Evolutionary conservation across 2,113 vertebrate genomes (phyloP), one percentile per base, ranked within the genome.

Genomic region (Vidua chalybeata): DNA sequence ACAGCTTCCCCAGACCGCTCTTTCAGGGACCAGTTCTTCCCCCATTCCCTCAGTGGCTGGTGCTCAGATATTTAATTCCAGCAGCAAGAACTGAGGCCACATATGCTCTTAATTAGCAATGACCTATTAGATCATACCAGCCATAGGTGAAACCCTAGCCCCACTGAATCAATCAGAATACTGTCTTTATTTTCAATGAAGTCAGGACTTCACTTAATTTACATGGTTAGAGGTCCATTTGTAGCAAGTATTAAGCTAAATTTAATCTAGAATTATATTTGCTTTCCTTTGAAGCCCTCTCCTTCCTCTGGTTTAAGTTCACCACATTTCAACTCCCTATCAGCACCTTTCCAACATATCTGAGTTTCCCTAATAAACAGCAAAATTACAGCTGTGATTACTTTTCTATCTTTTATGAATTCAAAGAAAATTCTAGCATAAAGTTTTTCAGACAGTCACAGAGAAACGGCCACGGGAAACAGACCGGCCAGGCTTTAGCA

Each of bases 101-200:
- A 14, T 49, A 76, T 23, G 20, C 56, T 89, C 74, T 94, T 94
- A 95, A 95, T 93, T 89, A 95, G 84, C 78, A 91, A 48, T 69
- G 77, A 94, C 93, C 78, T 93, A 66, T 87, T 87, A 89, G 84
- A 94, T 87, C 77, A 69, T 45, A 87, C 51, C 58, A 95, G 89
- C 49, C 78, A 93, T 35, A 95, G 91, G 95, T 91, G 91, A 96
- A 94, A 96, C 37, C 46, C 58, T 73, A 77, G 84, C 49, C 54
- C 79, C 46, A 79, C 15, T 73, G 87, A 93, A 93, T 95, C 91
- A 95, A 94, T 96, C 89, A 93, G 54, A 93, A 79, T 58, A 62
- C 33, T 45, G 66, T 43, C 69, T 84, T 87, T 94, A 95, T 87
- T 90, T 79, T 89, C 94, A 91, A 16, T 59, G 49, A 95, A 94